Percentiles rank a stretch among this genome's conserved stretches.
Evolutionary conservation across 2,113 vertebrate genomes (phyloP).

Genomic region (Tetraodon nigroviridis): DNA sequence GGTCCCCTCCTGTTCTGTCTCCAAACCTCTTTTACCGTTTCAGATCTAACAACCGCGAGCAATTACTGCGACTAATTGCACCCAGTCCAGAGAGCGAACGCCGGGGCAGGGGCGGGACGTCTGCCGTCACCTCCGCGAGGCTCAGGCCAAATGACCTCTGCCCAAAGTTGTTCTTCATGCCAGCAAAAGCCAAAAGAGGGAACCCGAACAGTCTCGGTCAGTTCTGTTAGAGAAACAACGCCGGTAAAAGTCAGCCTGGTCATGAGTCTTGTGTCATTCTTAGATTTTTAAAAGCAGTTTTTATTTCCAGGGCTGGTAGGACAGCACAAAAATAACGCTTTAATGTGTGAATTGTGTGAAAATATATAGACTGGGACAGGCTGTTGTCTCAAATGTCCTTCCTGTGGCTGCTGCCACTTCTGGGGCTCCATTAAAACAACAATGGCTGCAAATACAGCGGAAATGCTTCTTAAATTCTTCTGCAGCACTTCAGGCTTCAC

Average conservation of each 20-base stretch:
- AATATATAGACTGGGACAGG: too few species aligned
- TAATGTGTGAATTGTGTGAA: too few species aligned
- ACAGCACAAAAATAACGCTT: too few species aligned
- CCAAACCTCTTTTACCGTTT: conserved; percentile 31
- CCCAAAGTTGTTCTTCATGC: background rate
- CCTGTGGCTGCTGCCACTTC: conserved; percentile 8
- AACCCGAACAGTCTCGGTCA: too few species aligned
- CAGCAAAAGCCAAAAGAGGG: background rate
- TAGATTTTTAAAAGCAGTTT: too few species aligned
- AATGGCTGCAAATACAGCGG: conserved; percentile 2
- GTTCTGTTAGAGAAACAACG: too few species aligned
- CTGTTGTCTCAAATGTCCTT: too few species aligned
- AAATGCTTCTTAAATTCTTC: conserved; percentile 1
- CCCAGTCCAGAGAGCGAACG: conserved; percentile 31
- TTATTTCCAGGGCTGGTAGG: too few species aligned
- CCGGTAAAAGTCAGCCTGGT: too few species aligned
- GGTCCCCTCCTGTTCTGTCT: conserved; percentile 33
- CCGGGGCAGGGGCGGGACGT: conserved; percentile 12
- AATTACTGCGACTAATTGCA: conserved; percentile 42
- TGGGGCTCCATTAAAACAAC: conserved; percentile 28
- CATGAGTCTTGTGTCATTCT: too few species aligned
- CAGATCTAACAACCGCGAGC: conserved; percentile 38
- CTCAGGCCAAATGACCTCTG: background rate
- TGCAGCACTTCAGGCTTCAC: background rate
- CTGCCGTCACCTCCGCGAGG: background rate